Percentiles rank a stretch among this genome's conserved stretches.
Evolutionary conservation across 2,888 invertebrate genomes (phyloP).

Genomic region (Chrysolina haemoptera): DNA sequence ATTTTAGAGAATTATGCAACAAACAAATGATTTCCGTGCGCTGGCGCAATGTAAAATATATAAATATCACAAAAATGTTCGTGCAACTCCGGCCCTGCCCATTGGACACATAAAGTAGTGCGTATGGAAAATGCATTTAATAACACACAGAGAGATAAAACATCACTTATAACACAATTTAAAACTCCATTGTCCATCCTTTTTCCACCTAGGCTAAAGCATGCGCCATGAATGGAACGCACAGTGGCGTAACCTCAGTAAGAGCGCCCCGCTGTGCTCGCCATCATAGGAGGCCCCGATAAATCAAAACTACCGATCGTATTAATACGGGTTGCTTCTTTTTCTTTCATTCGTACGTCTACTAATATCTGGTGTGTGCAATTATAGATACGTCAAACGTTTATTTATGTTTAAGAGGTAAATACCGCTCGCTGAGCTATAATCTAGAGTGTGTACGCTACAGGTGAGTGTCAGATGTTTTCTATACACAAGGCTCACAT

Average conservation of each 20-base stretch:
- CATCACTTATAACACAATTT: conserved; percentile 45
- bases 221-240: not conserved
- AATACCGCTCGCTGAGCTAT: conserved; percentile 52
- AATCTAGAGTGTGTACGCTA: conserved; percentile 52
- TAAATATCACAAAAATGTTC: not conserved
- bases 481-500: conserved; percentile 37
- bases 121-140: conserved; percentile 61
- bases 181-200: conserved; percentile 34
- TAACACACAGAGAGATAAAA: conserved; percentile 43
- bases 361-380: conserved; percentile 63
- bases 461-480: conserved; percentile 53
- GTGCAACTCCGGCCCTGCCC: conserved; percentile 19
- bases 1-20: too few species aligned
- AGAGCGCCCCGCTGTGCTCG: conserved; percentile 62
- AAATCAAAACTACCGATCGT: conserved; percentile 69
- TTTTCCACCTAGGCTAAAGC: conserved; percentile 21
- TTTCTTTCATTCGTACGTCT: conserved; percentile 32
- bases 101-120: conserved; percentile 57
- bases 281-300: conserved; percentile 64
- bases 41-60: not conserved
- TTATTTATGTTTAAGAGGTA: conserved; percentile 66
- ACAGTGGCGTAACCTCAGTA: conserved; percentile 60
- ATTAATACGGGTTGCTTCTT: conserved; percentile 51
- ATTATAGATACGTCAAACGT: conserved; percentile 68
- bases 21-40: not conserved